Conservation (phyloP, 2,113 vertebrate species). For the Proterorhinus semilunaris region DNA sequence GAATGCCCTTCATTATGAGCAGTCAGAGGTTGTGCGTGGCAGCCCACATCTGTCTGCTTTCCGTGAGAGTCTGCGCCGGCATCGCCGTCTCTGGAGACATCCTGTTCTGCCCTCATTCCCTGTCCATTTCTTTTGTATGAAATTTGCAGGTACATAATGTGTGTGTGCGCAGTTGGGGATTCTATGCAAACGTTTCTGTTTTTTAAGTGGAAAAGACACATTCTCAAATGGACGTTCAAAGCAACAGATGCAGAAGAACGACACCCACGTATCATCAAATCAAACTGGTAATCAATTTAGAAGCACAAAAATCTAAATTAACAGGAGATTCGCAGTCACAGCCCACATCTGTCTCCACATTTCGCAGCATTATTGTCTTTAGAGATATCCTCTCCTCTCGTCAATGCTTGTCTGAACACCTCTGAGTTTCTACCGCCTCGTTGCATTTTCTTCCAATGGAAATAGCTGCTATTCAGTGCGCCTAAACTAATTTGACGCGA, state of each 20-base stretch:
- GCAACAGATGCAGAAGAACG: too few relatives aligned
- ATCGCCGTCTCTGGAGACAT: conserved; percentile 10
- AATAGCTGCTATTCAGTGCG: conserved; percentile 31
- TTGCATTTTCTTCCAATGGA: conserved; percentile 28
- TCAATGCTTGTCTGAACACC: conserved; percentile 10
- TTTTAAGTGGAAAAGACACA: too few relatives aligned
- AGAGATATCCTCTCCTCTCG: conserved; percentile 7
- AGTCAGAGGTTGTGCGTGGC: conserved; percentile 42
- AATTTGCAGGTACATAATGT: too few relatives aligned
- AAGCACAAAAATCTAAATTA: not conserved
- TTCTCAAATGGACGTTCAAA: too few relatives aligned
- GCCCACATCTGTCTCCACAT: conserved; percentile 47
- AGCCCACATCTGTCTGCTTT: conserved; percentile 56
- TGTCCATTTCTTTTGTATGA: not conserved
- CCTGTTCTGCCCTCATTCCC: not conserved
- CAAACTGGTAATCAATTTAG: not conserved
- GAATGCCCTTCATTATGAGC: conserved; percentile 65
- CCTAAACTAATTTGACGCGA: conserved; percentile 47
- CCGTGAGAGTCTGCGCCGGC: conserved; percentile 15
- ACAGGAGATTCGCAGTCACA: not conserved
- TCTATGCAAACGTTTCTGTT: too few relatives aligned
- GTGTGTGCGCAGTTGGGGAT: too few relatives aligned
- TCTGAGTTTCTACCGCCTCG: conserved; percentile 23
- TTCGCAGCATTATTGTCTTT: conserved; percentile 12
- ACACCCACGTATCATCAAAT: not conserved